Evolutionary conservation across 2,888 invertebrate genomes (phyloP).

Genomic region (Diloba caeruleocephala): DNA sequence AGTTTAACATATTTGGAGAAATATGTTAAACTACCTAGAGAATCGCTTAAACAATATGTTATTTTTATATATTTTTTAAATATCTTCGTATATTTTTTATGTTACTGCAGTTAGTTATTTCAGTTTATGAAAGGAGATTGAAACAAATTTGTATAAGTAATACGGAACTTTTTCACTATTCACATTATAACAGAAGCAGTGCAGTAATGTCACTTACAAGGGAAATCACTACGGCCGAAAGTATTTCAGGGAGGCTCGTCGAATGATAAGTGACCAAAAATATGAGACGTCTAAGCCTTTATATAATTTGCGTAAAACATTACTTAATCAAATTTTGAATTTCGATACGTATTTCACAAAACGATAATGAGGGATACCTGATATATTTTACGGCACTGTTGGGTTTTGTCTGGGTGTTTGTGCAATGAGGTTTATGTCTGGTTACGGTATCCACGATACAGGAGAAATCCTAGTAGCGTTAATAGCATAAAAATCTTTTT

Average conservation of each 20-base stretch:
- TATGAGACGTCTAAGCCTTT: constrained; percentile 14
- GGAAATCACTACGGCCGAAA: constrained; percentile 48
- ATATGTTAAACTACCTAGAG: no score
- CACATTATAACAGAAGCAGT: constrained; percentile 30
- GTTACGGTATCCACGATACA: no score
- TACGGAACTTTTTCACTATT: constrained; percentile 13
- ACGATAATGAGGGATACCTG: no score
- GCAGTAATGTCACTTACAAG: constrained; percentile 51
- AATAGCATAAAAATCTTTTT: no score
- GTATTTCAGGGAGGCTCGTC: constrained; percentile 28
- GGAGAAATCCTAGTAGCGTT: no score
- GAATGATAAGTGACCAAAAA: constrained; percentile 50
- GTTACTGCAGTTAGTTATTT: constrained; percentile 14
- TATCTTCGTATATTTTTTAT: constrained; percentile 31
- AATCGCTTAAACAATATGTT: no score
- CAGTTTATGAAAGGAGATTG: constrained; percentile 20
- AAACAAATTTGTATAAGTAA: constrained; percentile 26
- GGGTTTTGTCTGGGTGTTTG: no score
- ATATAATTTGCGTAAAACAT: constrained; percentile 21
- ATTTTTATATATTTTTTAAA: no score
- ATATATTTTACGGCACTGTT: no score
- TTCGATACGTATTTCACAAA: no score
- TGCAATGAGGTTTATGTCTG: no score
- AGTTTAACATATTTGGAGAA: constrained; percentile 20
- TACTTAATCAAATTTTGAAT: constrained; percentile 29